These are phyloP conservation scores for Zygogramma bicolorata DNA, from an alignment of 2,888 invertebrate species.

Conservation along the genomic window DNA sequence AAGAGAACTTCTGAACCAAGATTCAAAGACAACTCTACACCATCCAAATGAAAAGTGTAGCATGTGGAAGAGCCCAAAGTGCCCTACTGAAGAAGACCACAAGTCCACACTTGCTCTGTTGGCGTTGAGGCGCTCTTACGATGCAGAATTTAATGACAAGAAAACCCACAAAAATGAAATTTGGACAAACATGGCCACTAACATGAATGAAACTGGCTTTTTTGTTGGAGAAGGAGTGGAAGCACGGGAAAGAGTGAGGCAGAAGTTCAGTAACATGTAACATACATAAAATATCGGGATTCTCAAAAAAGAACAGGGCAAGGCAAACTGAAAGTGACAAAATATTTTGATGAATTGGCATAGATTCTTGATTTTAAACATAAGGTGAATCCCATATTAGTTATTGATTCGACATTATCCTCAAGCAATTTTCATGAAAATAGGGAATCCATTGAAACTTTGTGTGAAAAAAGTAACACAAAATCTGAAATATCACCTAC, in stretches of 20 bases:
- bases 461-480: too few species aligned
- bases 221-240: too few species aligned
- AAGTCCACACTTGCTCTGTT: too few species aligned
- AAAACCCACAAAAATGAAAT: conserved; percentile 14
- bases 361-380: conserved; percentile 25
- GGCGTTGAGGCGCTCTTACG: too few species aligned
- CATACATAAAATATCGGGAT: conserved; percentile 24
- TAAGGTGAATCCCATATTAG: conserved; percentile 19
- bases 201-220: conserved; percentile 20
- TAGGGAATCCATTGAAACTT: not conserved
- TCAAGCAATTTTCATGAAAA: not conserved
- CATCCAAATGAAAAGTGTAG: not conserved
- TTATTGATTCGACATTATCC: conserved; percentile 21
- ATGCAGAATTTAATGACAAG: too few species aligned
- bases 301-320: conserved; percentile 16
- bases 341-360: conserved; percentile 22
- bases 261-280: conserved; percentile 14
- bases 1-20: conserved; percentile 9
- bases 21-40: not conserved
- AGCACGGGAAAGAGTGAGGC: conserved; percentile 16
- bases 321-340: conserved; percentile 15
- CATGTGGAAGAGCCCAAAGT: conserved; percentile 15
- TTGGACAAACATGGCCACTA: conserved; percentile 15
- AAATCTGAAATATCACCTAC: not conserved
- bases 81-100: conserved; percentile 7